phyloP scores from a whole-genome alignment of 2,888 invertebrate genomes.

The Drosophila yooni region DNA sequence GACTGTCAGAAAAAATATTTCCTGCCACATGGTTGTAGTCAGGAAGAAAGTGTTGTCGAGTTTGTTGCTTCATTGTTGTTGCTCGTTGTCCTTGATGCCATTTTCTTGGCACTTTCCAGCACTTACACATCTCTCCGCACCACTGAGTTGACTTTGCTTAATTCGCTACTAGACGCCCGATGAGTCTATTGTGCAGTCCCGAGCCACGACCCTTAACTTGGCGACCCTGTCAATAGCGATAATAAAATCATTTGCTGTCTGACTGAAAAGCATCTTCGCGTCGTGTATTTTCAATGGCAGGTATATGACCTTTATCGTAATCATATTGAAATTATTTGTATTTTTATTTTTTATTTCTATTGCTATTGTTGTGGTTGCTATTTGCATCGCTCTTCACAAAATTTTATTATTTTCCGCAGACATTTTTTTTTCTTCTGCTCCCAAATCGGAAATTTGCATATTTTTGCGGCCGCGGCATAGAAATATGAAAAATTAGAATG shows the following conservation, averaged over 20 bases:
- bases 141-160: background rate
- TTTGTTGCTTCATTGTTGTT: background rate
- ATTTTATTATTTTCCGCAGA: conserved; percentile 10
- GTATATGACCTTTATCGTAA: background rate
- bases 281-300: background rate
- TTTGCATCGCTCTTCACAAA: conserved; percentile 5
- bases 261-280: conserved; percentile 49
- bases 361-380: conserved; percentile 2
- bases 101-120: background rate
- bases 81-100: background rate
- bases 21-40: background rate
- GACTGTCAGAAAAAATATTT: conserved; percentile 2
- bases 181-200: conserved; percentile 1
- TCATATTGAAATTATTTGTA: conserved; percentile 11
- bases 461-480: conserved; percentile 12
- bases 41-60: background rate
- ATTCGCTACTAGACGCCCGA: background rate
- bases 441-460: conserved; percentile 7
- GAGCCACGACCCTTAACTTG: conserved; percentile 3
- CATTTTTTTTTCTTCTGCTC: background rate
- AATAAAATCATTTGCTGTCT: conserved; percentile 68
- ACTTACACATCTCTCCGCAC: background rate
- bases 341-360: background rate
- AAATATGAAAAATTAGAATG: conserved; percentile 59
- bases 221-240: conserved; percentile 59